Conservation (phyloP, 2,888 invertebrate species). For the Acrocera orbiculus region DNA sequence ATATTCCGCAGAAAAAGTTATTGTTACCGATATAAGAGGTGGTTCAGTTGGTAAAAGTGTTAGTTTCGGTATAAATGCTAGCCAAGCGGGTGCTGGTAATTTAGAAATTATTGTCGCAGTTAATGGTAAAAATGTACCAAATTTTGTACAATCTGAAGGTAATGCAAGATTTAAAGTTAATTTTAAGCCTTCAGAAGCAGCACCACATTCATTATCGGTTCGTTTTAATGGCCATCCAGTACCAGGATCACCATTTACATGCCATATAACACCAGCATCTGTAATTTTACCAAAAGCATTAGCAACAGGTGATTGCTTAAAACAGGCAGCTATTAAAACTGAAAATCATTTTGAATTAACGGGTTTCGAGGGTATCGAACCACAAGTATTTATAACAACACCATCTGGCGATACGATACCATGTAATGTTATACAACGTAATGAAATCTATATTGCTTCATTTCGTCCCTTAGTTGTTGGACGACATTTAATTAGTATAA, state of each 20-base stretch:
- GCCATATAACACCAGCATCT: constrained; percentile 47
- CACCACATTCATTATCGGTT: constrained; percentile 79
- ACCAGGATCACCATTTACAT: constrained; percentile 87
- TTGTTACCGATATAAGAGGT: constrained; percentile 80
- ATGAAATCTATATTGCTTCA: constrained; percentile 55
- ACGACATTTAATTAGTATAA: constrained; percentile 65
- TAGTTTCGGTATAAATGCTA: constrained; percentile 79
- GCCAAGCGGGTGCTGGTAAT: constrained; percentile 82
- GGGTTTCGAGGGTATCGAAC: constrained; percentile 40
- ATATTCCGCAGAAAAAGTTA: constrained; percentile 88
- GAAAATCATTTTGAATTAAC: constrained; percentile 41
- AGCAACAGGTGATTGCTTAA: constrained; percentile 27
- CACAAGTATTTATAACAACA: constrained; percentile 56
- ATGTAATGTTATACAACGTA: constrained; percentile 45
- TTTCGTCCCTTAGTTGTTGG: constrained; percentile 79
- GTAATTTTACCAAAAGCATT: constrained; percentile 41
- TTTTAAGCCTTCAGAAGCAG: constrained; percentile 90
- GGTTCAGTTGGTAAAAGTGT: constrained; percentile 84
- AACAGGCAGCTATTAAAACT: constrained; percentile 29
- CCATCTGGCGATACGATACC: constrained; percentile 70
- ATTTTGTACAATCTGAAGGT: constrained; percentile 94
- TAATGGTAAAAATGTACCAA: constrained; percentile 90
- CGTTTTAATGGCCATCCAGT: constrained; percentile 60
- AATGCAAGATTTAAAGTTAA: constrained; percentile 88
- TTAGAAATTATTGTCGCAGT: constrained; percentile 95